A percentile compares a stretch with the other conserved stretches of the same genome.
These are phyloP conservation scores for Microplitis demolitor DNA, from an alignment of 1,140 invertebrate genomes.

Conservation along the genomic window DNA sequence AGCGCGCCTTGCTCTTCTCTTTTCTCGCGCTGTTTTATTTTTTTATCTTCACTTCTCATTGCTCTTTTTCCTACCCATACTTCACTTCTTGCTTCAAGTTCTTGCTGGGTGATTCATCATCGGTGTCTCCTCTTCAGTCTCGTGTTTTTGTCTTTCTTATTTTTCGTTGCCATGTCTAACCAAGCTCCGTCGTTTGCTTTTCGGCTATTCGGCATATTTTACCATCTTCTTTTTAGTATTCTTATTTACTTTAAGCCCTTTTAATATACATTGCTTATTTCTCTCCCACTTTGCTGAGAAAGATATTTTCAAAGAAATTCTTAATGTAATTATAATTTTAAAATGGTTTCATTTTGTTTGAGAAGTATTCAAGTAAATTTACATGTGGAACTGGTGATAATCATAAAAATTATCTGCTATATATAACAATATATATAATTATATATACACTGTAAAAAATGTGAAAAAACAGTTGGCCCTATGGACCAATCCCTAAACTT, in stretches of 20 bases:
- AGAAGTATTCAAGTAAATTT: too few relatives aligned
- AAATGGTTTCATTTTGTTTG: too few relatives aligned
- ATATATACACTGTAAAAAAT: too few relatives aligned
- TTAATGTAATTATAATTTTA: too few relatives aligned
- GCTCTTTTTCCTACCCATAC: slow-evolving; percentile 15
- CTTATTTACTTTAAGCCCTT: background rate
- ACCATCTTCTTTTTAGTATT: background rate
- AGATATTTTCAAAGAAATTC: too few relatives aligned
- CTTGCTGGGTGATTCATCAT: slow-evolving; percentile 57
- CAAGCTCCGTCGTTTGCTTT: slow-evolving; percentile 8
- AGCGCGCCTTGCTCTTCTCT: slow-evolving; percentile 43
- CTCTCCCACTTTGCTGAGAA: too few relatives aligned
- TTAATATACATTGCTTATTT: too few relatives aligned
- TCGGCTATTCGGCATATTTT: background rate
- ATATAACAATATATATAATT: too few relatives aligned
- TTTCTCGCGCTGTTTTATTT: slow-evolving; percentile 9
- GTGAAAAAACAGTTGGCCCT: too few relatives aligned
- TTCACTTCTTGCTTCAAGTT: slow-evolving; percentile 27
- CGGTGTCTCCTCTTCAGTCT: slow-evolving; percentile 49
- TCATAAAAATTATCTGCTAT: too few relatives aligned
- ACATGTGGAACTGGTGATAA: too few relatives aligned
- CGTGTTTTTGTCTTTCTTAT: slow-evolving; percentile 27
- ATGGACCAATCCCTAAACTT: too few relatives aligned
- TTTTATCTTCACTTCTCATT: slow-evolving; percentile 11
- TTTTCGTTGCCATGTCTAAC: slow-evolving; percentile 15